Conservation (phyloP, 64 coral and sea anemone species). For the Stichodactyla helianthus region DNA sequence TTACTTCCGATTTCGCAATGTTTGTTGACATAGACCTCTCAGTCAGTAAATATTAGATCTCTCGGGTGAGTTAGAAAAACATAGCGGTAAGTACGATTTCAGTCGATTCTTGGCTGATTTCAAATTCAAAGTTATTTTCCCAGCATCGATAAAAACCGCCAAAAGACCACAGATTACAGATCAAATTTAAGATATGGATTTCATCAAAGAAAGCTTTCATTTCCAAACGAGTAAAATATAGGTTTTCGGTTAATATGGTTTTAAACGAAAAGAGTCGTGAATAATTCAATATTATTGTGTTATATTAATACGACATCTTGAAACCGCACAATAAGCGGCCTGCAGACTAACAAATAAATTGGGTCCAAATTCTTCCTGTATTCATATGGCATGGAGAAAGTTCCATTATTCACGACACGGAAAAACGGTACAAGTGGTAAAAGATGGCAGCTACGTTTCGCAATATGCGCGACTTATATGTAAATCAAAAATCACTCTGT, state of each 20-base stretch:
- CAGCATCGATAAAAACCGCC: background rate
- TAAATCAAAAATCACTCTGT: background rate
- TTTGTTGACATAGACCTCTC: background rate
- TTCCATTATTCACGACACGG: no score
- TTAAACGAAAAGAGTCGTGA: background rate
- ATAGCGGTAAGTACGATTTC: background rate
- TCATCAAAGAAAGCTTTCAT: background rate
- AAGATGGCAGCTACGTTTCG: background rate
- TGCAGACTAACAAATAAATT: no score
- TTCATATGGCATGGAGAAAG: no score
- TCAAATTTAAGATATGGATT: background rate
- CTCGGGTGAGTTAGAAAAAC: background rate
- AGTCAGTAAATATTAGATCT: background rate
- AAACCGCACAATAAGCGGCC: no score
- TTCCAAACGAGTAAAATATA: background rate
- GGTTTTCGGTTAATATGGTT: background rate
- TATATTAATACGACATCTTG: no score
- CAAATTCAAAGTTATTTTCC: background rate
- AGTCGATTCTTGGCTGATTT: background rate
- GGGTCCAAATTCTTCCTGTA: no score
- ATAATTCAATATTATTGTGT: background rate
- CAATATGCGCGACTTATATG: background rate
- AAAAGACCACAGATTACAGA: background rate
- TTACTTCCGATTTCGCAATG: background rate
- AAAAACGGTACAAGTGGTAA: no score